Base-by-base conservation (phyloP, 2,888 invertebrate genomes). In the Agrotis clavis region DNA sequence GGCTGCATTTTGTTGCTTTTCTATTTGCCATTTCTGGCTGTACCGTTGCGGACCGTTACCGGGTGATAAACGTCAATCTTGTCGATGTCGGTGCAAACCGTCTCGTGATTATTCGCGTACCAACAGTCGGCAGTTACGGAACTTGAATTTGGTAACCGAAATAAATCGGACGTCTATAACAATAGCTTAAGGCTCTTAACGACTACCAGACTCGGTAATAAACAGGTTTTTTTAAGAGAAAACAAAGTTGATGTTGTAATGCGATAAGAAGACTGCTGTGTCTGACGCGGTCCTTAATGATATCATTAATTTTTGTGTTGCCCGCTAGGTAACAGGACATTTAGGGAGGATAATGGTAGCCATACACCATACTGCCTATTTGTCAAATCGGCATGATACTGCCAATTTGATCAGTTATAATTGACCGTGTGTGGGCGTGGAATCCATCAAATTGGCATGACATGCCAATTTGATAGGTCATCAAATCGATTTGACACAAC, bases 41-140 rank as follows among this genome's bases (percentile, higher is more conserved):
- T 7, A 50, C 35, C 18, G 21, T 41, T 11, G 6, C 41, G 51
- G 21, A 45, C 16, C n/a, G 45, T 25, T 45, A 14, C 9, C 25
- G 45, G 63, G 41, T 71, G 62, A 63, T 78, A 60, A 45, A 78
- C 59, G 79, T 71, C 45, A 71, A 45, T 54, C 53, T 48, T 2
- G 19, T 13, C 18, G 21, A 13, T 2, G 19, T 13, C 18, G 21
- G 16, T n/a, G 21, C 9, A 30, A 21, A 6, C 25, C 13, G 9
- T 59, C 45, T 25, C 63, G n/a, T 63, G 53, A 78, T 63, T 57
- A 60, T 51, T 56, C 21, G 45, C n/a, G 50, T 56, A n/a, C 21
- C 53, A 53, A 71, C n/a, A 63, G 71, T 54, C 25, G 63, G 45
- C 60, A 60, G 71, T 50, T 78, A 78, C 54, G 45, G 54, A 48